Conservation (phyloP, 1,140 invertebrate species). For the Oryzaephilus surinamensis region DNA sequence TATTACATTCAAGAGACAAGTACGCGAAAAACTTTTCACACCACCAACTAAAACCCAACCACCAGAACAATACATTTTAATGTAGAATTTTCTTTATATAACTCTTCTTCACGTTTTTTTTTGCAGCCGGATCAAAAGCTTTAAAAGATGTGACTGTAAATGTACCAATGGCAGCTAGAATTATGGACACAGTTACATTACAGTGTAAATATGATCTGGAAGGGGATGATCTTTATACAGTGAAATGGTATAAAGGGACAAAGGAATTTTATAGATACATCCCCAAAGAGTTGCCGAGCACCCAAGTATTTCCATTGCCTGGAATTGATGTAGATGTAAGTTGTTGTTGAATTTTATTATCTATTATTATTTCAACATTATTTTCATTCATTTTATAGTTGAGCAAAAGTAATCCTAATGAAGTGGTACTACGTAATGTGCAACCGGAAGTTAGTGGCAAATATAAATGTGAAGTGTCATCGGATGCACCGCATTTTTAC, state of each 20-base stretch:
- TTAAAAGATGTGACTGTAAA: slow-evolving; percentile 59
- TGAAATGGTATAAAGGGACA: slow-evolving; percentile 76
- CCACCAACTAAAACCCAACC: no score
- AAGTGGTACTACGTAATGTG: slow-evolving; percentile 56
- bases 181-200: slow-evolving; percentile 58
- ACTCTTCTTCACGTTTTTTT: no score
- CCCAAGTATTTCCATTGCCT: slow-evolving; percentile 50
- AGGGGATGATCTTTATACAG: slow-evolving; percentile 60
- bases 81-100: no score
- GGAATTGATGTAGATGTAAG: slow-evolving; percentile 56
- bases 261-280: slow-evolving; percentile 67
- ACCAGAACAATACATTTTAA: no score
- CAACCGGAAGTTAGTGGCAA: slow-evolving; percentile 51
- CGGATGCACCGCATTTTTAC: slow-evolving; percentile 58
- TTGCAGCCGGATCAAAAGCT: slow-evolving; percentile 48
- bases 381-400: slow-evolving; percentile 42
- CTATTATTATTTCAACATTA: slow-evolving; percentile 7
- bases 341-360: not conserved
- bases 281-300: slow-evolving; percentile 60
- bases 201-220: slow-evolving; percentile 73
- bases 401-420: slow-evolving; percentile 47
- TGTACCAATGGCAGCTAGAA: slow-evolving; percentile 58
- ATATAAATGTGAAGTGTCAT: slow-evolving; percentile 66
- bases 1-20: no score
- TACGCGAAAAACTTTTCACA: no score